Conservation (phyloP, 1,140 invertebrate species). For the Heliconius eleuchia region DNA sequence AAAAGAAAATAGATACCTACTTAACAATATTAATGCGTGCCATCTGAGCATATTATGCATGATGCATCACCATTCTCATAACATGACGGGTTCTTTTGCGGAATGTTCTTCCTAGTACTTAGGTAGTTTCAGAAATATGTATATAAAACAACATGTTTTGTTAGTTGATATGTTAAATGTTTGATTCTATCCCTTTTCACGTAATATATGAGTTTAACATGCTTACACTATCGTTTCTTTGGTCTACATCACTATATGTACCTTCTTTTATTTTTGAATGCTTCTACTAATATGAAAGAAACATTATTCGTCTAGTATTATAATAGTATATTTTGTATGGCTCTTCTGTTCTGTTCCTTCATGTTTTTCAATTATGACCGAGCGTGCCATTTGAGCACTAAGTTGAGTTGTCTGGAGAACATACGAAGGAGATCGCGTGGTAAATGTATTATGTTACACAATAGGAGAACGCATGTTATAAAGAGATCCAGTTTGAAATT, state of each 20-base stretch:
- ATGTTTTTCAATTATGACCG: no score
- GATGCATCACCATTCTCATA: constrained; percentile 21
- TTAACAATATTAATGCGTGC: constrained; percentile 7
- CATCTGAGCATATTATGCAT: constrained; percentile 11
- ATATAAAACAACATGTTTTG: not conserved
- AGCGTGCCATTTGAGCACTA: no score
- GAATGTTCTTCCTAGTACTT: constrained; percentile 24
- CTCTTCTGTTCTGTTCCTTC: no score
- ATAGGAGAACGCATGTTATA: no score
- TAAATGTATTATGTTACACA: no score
- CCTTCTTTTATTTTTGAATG: no score
- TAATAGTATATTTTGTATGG: no score
- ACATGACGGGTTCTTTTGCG: constrained; percentile 5
- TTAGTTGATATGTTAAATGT: not conserved
- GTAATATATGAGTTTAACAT: not conserved
- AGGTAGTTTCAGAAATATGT: not conserved
- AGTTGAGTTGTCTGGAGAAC: no score
- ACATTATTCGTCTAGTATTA: no score
- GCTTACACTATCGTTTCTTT: not conserved
- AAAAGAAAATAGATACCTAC: constrained; percentile 20
- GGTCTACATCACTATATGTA: not conserved
- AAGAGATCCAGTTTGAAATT: no score
- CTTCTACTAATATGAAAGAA: no score
- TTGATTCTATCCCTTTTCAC: not conserved
- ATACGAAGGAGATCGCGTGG: no score